Evolutionary conservation across 1,140 invertebrate genomes (phyloP).

Genomic region (Harpegnathos saltator): DNA sequence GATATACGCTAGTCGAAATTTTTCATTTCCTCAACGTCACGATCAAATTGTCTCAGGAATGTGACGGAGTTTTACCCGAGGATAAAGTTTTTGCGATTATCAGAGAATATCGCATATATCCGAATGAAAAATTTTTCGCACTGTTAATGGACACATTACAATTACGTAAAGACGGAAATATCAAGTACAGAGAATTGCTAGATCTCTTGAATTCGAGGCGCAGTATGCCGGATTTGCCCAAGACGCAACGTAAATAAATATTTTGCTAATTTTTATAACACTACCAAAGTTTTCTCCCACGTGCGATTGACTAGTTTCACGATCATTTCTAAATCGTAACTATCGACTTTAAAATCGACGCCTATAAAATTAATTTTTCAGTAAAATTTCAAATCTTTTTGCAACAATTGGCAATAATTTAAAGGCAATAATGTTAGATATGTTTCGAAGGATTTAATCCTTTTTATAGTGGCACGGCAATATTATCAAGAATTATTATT

Average conservation of each 20-base stretch:
- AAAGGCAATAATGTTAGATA: too few species aligned
- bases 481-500: slow-evolving; percentile 30
- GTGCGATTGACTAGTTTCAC: neutral
- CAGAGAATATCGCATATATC: slow-evolving; percentile 49
- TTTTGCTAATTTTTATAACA: neutral
- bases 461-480: neutral
- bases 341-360: too few species aligned
- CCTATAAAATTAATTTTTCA: too few species aligned
- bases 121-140: slow-evolving; percentile 50
- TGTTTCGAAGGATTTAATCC: neutral
- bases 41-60: slow-evolving; percentile 52
- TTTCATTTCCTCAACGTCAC: neutral
- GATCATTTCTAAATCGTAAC: too few species aligned
- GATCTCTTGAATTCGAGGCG: slow-evolving; percentile 73
- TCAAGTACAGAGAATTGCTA: slow-evolving; percentile 66
- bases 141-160: slow-evolving; percentile 64
- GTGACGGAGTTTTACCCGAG: slow-evolving; percentile 34
- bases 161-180: slow-evolving; percentile 46
- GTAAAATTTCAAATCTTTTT: too few species aligned
- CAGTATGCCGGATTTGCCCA: slow-evolving; percentile 66
- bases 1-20: neutral
- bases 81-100: slow-evolving; percentile 59
- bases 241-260: slow-evolving; percentile 60
- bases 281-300: neutral
- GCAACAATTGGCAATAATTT: too few species aligned